Conservation (phyloP, 1,140 invertebrate genomes). For the Macrocentrus cingulum region DNA sequence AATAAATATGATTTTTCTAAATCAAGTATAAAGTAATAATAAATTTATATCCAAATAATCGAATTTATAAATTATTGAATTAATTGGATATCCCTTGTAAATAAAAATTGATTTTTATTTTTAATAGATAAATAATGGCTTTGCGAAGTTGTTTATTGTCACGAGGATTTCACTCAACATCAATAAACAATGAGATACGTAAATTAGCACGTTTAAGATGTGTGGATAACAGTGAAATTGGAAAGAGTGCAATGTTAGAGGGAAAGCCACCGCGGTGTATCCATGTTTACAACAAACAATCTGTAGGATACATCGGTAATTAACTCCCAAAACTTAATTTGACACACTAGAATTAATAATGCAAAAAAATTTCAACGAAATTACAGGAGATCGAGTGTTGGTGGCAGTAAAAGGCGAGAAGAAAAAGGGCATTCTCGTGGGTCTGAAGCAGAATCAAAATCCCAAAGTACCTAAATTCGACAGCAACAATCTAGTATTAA, state of each 20-base stretch:
- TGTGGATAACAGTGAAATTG: constrained; percentile 94
- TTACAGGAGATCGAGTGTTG: constrained; percentile 85
- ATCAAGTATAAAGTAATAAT: too few species aligned
- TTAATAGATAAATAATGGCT: constrained; percentile 24
- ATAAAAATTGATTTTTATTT: not conserved
- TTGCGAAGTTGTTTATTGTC: constrained; percentile 18
- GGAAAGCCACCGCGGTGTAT: constrained; percentile 89
- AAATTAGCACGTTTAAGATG: constrained; percentile 80
- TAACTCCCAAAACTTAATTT: constrained; percentile 13
- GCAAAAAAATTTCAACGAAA: too few species aligned
- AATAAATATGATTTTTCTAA: too few species aligned
- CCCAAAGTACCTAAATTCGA: constrained; percentile 90
- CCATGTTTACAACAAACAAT: constrained; percentile 83
- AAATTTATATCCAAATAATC: too few species aligned
- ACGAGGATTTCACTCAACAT: constrained; percentile 63
- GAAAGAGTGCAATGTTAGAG: constrained; percentile 89
- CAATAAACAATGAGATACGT: constrained; percentile 64
- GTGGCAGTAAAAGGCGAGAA: constrained; percentile 97
- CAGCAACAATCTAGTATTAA: constrained; percentile 94
- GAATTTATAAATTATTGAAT: too few species aligned
- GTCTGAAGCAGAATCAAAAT: constrained; percentile 82
- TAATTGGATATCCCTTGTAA: too few species aligned
- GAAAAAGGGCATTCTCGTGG: constrained; percentile 94
- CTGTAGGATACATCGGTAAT: constrained; percentile 67
- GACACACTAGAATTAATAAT: constrained; percentile 9